A percentile compares a stretch with the other conserved stretches of the same genome.
Evolutionary conservation across 2,888 invertebrate genomes (phyloP).

Genomic region (Machimus rusticus): DNA sequence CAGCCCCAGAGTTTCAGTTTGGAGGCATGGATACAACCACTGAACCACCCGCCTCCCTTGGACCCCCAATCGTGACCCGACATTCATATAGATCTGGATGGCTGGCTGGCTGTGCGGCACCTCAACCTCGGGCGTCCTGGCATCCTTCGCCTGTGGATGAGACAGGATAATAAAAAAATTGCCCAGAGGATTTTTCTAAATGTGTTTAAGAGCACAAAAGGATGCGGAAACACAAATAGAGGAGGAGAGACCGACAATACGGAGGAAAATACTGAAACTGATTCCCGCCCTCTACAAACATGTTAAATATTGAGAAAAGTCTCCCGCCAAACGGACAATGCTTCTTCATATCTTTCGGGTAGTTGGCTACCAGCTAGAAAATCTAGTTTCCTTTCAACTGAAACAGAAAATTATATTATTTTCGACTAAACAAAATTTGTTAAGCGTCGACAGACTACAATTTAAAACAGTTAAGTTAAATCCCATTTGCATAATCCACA

Average conservation of each 20-base stretch:
- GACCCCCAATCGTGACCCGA: not conserved
- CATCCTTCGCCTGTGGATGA: not conserved
- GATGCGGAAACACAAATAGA: conserved; percentile 35
- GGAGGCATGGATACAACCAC: not conserved
- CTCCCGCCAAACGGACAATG: not conserved
- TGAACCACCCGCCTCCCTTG: not conserved
- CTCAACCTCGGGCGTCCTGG: not conserved
- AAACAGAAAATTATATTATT: not conserved
- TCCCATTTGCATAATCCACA: no score
- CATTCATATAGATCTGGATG: not conserved
- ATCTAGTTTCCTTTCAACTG: not conserved
- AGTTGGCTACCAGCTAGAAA: not conserved
- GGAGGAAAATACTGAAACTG: conserved; percentile 3
- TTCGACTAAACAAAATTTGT: not conserved
- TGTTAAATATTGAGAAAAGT: not conserved
- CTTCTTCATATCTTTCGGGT: not conserved
- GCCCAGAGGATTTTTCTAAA: conserved; percentile 25
- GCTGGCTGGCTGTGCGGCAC: not conserved
- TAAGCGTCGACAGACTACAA: no score
- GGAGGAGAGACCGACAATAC: conserved; percentile 5
- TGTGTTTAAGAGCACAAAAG: conserved; percentile 27
- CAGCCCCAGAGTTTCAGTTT: not conserved
- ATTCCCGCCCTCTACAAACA: not conserved
- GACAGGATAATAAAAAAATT: conserved; percentile 15
- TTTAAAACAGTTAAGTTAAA: no score